A percentile compares a stretch with the other conserved stretches of the same genome.
Conservation (phyloP, 2,797 vertebrate species). For the Lacerta agilis region DNA sequence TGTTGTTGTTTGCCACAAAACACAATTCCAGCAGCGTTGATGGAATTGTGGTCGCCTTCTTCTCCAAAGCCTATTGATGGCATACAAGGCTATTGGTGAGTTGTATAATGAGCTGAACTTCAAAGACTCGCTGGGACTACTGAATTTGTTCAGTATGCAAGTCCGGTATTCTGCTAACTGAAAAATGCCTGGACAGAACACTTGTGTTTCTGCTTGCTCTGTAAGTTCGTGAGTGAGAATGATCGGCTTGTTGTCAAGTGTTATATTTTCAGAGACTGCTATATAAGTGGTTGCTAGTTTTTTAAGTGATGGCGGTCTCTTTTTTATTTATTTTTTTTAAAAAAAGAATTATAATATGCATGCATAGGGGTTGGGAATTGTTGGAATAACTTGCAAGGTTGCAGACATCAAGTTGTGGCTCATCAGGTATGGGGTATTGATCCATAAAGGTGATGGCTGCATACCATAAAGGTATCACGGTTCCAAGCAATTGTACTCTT, state of each 20-base stretch:
- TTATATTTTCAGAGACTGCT: not conserved
- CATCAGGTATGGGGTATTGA: not conserved
- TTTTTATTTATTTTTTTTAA: too few relatives aligned
- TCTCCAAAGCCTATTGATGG: constrained; percentile 23
- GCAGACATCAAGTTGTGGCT: not conserved
- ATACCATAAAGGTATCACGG: too few relatives aligned
- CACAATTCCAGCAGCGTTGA: rapidly evolving
- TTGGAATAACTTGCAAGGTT: not conserved
- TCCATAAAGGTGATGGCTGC: not conserved
- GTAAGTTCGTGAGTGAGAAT: not conserved
- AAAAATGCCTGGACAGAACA: not conserved
- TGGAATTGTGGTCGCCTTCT: constrained; percentile 10
- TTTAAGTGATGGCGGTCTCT: not conserved
- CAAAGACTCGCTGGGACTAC: not conserved
- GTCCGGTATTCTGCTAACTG: not conserved
- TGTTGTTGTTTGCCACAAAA: constrained; percentile 12
- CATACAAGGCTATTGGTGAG: constrained; percentile 3
- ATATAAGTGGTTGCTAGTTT: not conserved
- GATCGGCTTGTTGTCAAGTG: not conserved
- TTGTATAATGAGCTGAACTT: constrained; percentile 23
- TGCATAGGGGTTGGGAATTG: not conserved
- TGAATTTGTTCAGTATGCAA: not conserved
- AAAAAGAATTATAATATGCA: not conserved
- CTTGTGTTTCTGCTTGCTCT: not conserved
- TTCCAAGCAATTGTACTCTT: not conserved